These are phyloP conservation scores for Dasyprocta punctata DNA, from an alignment of 2,113 vertebrate species.

Conservation along the genomic window DNA sequence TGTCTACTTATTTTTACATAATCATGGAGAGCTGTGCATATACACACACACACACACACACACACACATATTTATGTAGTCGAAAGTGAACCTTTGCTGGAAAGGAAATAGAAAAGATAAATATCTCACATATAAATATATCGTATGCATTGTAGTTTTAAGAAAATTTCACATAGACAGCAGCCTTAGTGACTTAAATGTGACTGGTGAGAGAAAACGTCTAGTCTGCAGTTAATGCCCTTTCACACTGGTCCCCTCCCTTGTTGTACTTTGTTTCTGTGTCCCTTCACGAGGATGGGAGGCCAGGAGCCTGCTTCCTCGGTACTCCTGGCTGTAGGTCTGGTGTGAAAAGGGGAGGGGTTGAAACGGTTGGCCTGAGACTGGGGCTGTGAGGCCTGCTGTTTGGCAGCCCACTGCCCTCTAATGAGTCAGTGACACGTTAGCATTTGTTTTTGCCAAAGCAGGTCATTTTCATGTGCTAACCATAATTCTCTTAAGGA, in stretches of 20 bases:
- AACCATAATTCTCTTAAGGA: neutral
- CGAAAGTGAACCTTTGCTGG: neutral
- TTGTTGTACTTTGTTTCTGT: neutral
- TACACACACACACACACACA: too few species aligned
- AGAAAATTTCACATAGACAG: neutral
- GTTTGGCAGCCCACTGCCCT: neutral
- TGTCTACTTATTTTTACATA: conserved; percentile 26
- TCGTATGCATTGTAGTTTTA: neutral
- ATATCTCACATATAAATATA: neutral
- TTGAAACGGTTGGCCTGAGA: neutral
- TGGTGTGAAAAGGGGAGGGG: neutral
- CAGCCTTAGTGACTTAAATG: neutral
- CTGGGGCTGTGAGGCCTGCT: neutral
- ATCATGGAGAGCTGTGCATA: neutral
- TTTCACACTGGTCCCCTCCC: neutral
- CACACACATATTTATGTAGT: neutral
- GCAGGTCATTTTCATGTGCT: neutral
- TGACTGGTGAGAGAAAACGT: neutral
- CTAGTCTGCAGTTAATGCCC: neutral
- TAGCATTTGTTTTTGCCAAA: conserved; percentile 1
- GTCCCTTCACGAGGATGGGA: neutral
- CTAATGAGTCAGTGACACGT: neutral
- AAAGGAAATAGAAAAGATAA: conserved; percentile 9
- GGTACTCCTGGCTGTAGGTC: neutral
- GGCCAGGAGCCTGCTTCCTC: neutral